A percentile compares a stretch with the other conserved stretches of the same genome.
Conservation (phyloP, 2,113 vertebrate genomes). For the Pelecanoides urinatrix region DNA sequence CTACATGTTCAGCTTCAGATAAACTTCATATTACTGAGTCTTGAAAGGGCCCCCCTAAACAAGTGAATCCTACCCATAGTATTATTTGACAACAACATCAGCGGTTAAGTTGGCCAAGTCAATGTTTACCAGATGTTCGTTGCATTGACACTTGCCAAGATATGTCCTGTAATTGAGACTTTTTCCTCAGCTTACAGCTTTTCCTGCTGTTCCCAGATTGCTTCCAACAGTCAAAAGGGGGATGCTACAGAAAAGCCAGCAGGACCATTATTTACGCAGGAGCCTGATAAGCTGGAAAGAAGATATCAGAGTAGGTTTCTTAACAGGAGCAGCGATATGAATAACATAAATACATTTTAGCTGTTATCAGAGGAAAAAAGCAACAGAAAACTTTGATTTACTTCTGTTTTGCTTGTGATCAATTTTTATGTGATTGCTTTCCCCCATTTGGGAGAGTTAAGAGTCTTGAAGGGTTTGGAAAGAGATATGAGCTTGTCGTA, state of each 20-base stretch:
- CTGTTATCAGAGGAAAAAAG: not conserved
- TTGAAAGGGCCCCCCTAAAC: not conserved
- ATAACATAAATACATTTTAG: not conserved
- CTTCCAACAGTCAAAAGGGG: not conserved
- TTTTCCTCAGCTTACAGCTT: not conserved
- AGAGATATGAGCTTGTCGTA: not conserved
- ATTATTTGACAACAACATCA: not conserved
- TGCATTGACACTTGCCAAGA: slow-evolving; percentile 3
- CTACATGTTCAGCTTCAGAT: not conserved
- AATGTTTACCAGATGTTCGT: slow-evolving; percentile 16
- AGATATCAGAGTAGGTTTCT: not conserved
- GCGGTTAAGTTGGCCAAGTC: not conserved
- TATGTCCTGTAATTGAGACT: slow-evolving; percentile 25
- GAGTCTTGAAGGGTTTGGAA: not conserved
- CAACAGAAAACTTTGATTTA: not conserved
- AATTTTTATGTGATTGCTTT: not conserved
- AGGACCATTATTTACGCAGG: not conserved
- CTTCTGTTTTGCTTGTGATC: not conserved
- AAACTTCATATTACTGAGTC: not conserved
- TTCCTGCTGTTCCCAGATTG: slow-evolving; percentile 4
- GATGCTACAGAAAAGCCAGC: not conserved
- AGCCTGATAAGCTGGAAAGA: not conserved
- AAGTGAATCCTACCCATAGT: not conserved
- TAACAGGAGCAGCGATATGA: not conserved
- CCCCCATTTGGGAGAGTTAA: not conserved